A percentile compares a stretch with the other conserved stretches of the same genome.
These are phyloP conservation scores for Myrmecobius fasciatus DNA, from an alignment of 2,113 vertebrate species.

Conservation along the genomic window DNA sequence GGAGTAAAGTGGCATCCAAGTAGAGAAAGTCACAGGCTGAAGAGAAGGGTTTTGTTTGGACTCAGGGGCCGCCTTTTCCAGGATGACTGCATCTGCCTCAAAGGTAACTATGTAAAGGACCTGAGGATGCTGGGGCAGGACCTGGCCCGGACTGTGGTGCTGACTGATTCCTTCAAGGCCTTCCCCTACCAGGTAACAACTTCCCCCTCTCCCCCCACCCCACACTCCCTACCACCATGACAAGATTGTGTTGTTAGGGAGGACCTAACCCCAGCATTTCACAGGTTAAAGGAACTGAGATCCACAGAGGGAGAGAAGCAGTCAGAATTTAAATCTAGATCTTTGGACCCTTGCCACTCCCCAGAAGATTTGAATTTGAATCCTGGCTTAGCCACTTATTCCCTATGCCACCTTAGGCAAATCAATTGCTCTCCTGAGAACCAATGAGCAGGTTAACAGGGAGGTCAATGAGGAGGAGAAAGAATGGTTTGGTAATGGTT, in stretches of 20 bases:
- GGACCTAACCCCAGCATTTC: neutral
- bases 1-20: neutral
- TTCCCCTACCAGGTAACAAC: slow-evolving; percentile 86
- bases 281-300: neutral
- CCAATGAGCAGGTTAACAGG: neutral
- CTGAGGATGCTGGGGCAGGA: slow-evolving; percentile 85
- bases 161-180: slow-evolving; percentile 87
- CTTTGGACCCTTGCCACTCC: neutral
- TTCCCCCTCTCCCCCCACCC: too few species aligned
- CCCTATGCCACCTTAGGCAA: neutral
- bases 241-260: neutral
- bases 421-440: neutral
- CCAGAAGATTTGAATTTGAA: neutral
- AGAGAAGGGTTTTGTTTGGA: neutral
- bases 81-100: slow-evolving; percentile 86
- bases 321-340: neutral
- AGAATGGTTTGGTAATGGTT: neutral
- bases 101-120: slow-evolving; percentile 89
- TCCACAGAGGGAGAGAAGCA: neutral
- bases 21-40: neutral
- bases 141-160: slow-evolving; percentile 84
- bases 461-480: neutral
- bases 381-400: neutral
- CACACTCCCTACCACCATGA: neutral
- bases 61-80: slow-evolving; percentile 87